Conservation (phyloP, 2,113 vertebrate genomes). For the Tragelaphus buxtoni region DNA sequence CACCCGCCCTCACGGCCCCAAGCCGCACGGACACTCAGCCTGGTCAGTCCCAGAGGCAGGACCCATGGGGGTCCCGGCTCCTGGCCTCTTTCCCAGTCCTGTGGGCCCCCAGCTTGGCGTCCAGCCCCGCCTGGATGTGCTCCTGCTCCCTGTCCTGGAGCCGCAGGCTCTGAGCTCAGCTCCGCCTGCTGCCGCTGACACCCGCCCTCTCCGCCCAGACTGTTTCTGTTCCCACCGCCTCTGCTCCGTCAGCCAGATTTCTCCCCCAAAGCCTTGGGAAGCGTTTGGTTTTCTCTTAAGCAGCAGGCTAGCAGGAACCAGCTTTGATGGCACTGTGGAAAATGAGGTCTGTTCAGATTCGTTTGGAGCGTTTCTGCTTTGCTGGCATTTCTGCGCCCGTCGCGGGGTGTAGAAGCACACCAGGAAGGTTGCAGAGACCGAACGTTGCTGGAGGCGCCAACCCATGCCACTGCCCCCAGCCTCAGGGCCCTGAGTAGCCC, state of each 20-base stretch:
- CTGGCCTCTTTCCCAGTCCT: neutral
- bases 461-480: neutral
- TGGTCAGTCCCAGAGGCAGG: neutral
- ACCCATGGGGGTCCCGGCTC: neutral
- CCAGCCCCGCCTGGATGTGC: fast-evolving
- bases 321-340: neutral
- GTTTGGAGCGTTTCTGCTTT: neutral
- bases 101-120: neutral
- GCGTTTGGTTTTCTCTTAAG: neutral
- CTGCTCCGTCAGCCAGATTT: neutral
- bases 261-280: neutral
- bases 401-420: neutral
- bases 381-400: neutral
- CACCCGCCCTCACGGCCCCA: neutral
- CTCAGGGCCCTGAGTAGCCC: neutral
- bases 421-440: neutral
- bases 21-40: neutral
- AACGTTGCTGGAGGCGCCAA: neutral
- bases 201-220: neutral
- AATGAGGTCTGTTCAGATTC: neutral
- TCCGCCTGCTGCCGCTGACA: fast-evolving
- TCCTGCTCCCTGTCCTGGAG: neutral
- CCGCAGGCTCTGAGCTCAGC: neutral
- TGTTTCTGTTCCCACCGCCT: neutral
- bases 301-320: neutral